phyloP scores from a whole-genome alignment of 2,888 invertebrate species.

The Phengaris arion region DNA sequence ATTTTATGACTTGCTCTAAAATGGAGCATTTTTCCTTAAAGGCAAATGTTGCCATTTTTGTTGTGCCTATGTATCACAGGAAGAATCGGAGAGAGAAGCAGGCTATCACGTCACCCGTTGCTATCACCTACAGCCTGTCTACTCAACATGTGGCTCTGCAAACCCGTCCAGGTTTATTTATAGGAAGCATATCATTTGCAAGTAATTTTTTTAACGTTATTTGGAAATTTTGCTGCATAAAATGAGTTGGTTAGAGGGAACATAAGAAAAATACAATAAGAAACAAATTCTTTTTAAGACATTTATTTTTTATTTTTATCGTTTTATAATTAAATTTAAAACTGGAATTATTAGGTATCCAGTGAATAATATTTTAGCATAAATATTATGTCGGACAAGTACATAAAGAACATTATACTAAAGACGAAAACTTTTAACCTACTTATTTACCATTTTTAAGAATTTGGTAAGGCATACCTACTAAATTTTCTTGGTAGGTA shows the following conservation, averaged over 20 bases:
- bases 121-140: background rate
- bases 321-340: too few species aligned
- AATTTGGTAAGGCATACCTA: background rate
- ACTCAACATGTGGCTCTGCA: background rate
- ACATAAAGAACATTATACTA: background rate
- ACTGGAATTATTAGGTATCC: background rate
- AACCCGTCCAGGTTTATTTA: background rate
- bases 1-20: background rate
- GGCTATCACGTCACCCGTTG: background rate
- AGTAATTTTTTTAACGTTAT: background rate
- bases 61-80: constrained; percentile 5
- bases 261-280: background rate
- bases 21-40: background rate
- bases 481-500: background rate
- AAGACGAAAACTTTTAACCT: too few species aligned
- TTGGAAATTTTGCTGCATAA: background rate
- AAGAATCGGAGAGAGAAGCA: background rate
- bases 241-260: too few species aligned
- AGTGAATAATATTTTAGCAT: background rate
- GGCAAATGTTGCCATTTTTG: constrained; percentile 19
- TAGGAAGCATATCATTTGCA: background rate
- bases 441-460: background rate
- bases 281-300: background rate
- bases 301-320: too few species aligned
- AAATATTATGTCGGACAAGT: background rate